Evolutionary conservation across 1,140 invertebrate species (phyloP), one percentile per base, ranked within the genome.

Genomic region (Fragariocoptes setiger): DNA sequence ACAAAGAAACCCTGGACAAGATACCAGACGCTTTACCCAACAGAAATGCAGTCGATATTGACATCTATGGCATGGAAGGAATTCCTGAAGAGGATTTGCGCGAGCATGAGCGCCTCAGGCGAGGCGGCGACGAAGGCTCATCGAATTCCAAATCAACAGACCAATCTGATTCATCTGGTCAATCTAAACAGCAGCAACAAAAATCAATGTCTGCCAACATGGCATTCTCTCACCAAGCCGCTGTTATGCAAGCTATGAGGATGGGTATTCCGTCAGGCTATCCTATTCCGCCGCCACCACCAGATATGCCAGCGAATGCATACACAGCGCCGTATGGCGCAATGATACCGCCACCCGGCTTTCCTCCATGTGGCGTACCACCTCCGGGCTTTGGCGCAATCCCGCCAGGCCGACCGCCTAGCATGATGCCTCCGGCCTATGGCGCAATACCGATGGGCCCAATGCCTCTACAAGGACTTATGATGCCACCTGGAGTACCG

Each of bases 41-140:
- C 62, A 70, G 88, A 58, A 86, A 82, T 52, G 94, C 90, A 64
- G 88, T 94, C 55, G 86, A 95, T 65, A 83, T 99, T 58, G 92
- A 99, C 71, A 97, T 99, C 53, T 99, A 97, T 68, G 92, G 92
- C 49, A 99, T 99, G 90, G 88, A 97, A 68, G 92, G 92, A 47
- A 95, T 99, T 53, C 90, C 92, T 18, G 70, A 78, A 46, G 77
- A 78, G 52, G 86, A 94, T 66, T 55, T 86, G 35, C 75, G 76
- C 55, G 78, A 86, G 56, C 86, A 94, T 62, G 83, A 92, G 62
- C 69, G 70, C 52, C 72, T 79, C 54, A 74, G 76, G 59, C 68
- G 49, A 31, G 56, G 53, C 44, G 44, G 44, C 3, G 17, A 4
- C 17, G 36, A 22, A 1, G 19, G 22, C n/a, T n/a, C 18, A 3